Base-by-base conservation (phyloP, 2,797 vertebrate genomes). In the Benthosema pterotum region DNA sequence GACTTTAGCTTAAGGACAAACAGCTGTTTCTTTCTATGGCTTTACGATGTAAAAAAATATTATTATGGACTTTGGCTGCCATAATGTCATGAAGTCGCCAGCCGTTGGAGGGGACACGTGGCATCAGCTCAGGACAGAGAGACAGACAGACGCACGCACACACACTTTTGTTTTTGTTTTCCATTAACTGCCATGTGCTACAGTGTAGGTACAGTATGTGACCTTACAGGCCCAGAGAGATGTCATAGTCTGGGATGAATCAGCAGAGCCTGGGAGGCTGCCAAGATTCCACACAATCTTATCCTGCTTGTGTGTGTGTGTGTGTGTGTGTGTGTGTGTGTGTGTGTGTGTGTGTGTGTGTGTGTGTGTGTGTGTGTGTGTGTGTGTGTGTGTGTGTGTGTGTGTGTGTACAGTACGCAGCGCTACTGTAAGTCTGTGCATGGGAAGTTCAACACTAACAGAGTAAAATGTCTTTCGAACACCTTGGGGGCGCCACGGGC, bases 1-100 rank as follows among this genome's bases (percentile, higher is more conserved):
- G 55, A 2, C 61, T n/a, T 14, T 3, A 46, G 78, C 32, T 91
- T 87, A 95, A 95, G 91, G 90, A 90, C 77, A 64, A 28, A 2
- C 15, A 49, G 19, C 25, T 4, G 14, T 67, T 62, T 2, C 5
- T 67, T 62, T 2, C 5, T 78, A 64, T 62, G 7, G 3, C 4
- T 14, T 22, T 3, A 11, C 16, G 1, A 8, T 47, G 49, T 16
- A 49, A 19, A 3, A 25, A 22, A 25, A 25, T 25, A 5, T 25
- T 5, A 25, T 25, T 25, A 3, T 5, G 22, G 22, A 3, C 22
- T 25, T 25, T 25, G 19, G 19, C 22, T 22, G 22, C 22, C 22
- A 0, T 25, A n/a, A n/a, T n/a, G n/a, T n/a, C n/a, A n/a, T n/a
- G n/a, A n/a, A n/a, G n/a, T n/a, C n/a, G n/a, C n/a, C n/a, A n/a